phyloP scores from a whole-genome alignment of 2,888 invertebrate genomes.

The Hymenopus coronatus region DNA sequence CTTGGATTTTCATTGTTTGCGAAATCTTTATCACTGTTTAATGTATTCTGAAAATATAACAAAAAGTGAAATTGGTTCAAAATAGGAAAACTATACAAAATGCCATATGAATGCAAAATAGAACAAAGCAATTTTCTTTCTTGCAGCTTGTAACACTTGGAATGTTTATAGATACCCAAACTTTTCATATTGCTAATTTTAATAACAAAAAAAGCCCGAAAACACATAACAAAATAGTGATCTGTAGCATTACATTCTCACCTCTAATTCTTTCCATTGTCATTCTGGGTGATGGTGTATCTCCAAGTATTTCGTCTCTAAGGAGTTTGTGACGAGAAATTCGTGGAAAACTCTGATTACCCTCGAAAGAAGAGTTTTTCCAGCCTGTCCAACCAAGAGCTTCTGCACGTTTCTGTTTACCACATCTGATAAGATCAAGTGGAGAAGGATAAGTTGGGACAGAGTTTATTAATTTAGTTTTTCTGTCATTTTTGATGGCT shows the following conservation, averaged over 20 bases:
- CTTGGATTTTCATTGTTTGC: no score
- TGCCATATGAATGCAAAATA: no score
- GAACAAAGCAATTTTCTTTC: no score
- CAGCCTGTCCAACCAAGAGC: constrained; percentile 28
- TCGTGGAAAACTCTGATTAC: constrained; percentile 62
- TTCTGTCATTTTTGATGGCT: not conserved
- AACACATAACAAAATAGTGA: no score
- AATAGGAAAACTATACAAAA: no score
- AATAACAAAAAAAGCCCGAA: no score
- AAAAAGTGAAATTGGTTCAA: no score
- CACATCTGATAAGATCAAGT: constrained; percentile 24
- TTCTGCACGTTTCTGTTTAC: constrained; percentile 26
- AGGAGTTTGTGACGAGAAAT: constrained; percentile 34
- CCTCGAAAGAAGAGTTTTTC: constrained; percentile 53
- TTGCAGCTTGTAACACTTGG: no score
- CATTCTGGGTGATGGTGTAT: constrained; percentile 46
- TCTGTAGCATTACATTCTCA: constrained; percentile 36
- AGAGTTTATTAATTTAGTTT: constrained; percentile 1
- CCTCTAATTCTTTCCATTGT: constrained; percentile 55
- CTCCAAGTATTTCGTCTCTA: constrained; percentile 50
- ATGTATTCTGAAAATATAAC: no score
- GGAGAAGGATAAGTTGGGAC: constrained; percentile 23
- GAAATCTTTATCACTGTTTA: no score
- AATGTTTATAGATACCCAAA: no score
- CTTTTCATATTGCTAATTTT: no score